These are phyloP conservation scores for Hofmannophila pseudospretella DNA, from an alignment of 2,888 invertebrate species.

Conservation along the genomic window DNA sequence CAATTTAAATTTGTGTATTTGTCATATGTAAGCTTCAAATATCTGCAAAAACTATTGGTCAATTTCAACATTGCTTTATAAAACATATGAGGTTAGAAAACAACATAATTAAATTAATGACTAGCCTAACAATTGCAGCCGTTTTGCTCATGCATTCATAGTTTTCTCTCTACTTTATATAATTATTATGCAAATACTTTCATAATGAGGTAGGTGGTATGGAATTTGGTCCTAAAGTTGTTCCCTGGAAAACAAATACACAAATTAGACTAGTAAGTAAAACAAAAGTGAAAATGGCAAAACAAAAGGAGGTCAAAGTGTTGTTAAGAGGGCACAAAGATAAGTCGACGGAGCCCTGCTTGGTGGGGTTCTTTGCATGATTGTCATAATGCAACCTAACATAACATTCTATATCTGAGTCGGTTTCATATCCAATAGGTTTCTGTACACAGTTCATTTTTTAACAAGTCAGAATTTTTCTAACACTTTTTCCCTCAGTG, in stretches of 20 bases:
- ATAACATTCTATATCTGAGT: no score
- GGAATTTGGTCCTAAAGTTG: conserved; percentile 55
- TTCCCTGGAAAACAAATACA: background rate
- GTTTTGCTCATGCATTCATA: conserved; percentile 36
- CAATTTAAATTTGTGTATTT: conserved; percentile 43
- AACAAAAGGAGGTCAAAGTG: no score
- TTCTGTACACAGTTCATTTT: no score
- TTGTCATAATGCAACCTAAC: no score
- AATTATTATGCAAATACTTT: conserved; percentile 16
- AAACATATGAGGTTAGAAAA: conserved; percentile 34
- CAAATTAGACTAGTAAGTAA: no score
- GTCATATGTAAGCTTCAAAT: conserved; percentile 52
- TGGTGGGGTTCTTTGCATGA: no score
- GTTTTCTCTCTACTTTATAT: conserved; percentile 6
- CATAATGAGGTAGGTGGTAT: conserved; percentile 30
- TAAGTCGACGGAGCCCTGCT: no score
- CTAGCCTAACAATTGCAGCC: conserved; percentile 24
- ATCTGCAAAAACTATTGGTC: conserved; percentile 70
- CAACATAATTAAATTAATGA: conserved; percentile 39
- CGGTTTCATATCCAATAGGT: no score
- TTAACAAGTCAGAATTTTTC: no score
- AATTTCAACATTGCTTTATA: conserved; percentile 69
- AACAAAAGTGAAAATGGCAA: no score
- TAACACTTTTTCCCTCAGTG: no score
- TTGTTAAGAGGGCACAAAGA: no score